Evolutionary conservation across 2,888 invertebrate genomes (phyloP), one percentile per base, ranked within the genome.

Genomic region (Lithophane socia): DNA sequence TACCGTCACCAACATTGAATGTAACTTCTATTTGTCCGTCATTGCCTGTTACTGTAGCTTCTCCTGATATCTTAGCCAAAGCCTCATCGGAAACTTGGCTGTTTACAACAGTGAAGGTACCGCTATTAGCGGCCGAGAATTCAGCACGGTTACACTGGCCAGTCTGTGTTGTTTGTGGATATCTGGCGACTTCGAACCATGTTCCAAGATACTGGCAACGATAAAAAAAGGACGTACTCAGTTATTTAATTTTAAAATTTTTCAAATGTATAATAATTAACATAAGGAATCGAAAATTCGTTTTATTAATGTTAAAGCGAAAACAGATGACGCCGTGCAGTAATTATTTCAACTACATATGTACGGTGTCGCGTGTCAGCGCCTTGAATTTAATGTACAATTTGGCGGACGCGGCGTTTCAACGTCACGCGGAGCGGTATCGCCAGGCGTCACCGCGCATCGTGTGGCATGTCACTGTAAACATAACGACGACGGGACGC

Each of bases 141-240:
- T n/a, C 21, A 37, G 70, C 82, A 12, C 49, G 66, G 18, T 77
- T 80, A 52, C 80, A 80, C 44, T 80, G 80, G 16, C 80, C 80
- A 16, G 60, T 70, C 49, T 80, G 80, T 16, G 66, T 5, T 29
- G 69, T 4, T 44, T 77, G 66, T 47, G 80, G 80, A 16, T 82
- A 80, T 58, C 80, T 77, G 13, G 80, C 69, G 16, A 82, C 13
- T 82, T 80, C 80, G 3, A 24, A 44, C 80, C 80, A 80, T 16
- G 16, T 44, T 52, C 82, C 80, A 21, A 58, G 24, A 58, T 52
- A 80, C 80, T 80, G 21, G 9, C 1, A 58, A 18, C 0, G 9
- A 47, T 12, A 54, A 76, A 60, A 21, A 49, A 67, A 49, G 9
- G 12, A 24, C 4, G 10, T 16, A 24, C 3, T 44, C 2, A 37